Conservation (phyloP, 2,113 vertebrate genomes). For the Steatornis caripensis region DNA sequence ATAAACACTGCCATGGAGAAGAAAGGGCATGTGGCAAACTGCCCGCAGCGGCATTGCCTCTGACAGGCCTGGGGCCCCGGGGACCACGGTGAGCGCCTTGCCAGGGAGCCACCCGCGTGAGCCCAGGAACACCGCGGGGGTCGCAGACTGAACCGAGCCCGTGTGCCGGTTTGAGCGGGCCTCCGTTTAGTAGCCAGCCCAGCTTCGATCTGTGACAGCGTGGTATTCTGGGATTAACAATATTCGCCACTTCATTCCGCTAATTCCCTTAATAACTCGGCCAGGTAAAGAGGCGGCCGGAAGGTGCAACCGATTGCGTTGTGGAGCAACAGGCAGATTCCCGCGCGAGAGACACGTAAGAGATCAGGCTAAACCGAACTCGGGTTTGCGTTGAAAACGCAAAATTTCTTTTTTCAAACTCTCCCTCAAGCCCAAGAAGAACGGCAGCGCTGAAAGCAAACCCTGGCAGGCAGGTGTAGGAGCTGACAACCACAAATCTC, state of each 20-base stretch:
- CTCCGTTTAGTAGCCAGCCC: no score
- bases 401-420: not conserved
- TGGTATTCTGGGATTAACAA: not conserved
- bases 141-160: fast-evolving
- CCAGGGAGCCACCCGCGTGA: not conserved
- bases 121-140: not conserved
- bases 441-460: not conserved
- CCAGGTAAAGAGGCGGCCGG: fast-evolving
- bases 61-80: fast-evolving
- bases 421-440: not conserved
- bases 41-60: not conserved
- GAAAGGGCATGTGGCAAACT: not conserved
- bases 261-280: fast-evolving
- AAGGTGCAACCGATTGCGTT: fast-evolving
- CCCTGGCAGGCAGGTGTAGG: not conserved
- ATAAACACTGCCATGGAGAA: not conserved
- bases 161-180: no score
- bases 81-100: not conserved
- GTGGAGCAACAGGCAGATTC: not conserved
- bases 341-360: fast-evolving
- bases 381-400: not conserved
- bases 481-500: not conserved
- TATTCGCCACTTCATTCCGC: not conserved
- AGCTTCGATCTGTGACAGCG: no score
- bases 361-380: not conserved